These are phyloP conservation scores for Stenodema calcarata DNA, from an alignment of 2,888 invertebrate genomes.

Conservation along the genomic window DNA sequence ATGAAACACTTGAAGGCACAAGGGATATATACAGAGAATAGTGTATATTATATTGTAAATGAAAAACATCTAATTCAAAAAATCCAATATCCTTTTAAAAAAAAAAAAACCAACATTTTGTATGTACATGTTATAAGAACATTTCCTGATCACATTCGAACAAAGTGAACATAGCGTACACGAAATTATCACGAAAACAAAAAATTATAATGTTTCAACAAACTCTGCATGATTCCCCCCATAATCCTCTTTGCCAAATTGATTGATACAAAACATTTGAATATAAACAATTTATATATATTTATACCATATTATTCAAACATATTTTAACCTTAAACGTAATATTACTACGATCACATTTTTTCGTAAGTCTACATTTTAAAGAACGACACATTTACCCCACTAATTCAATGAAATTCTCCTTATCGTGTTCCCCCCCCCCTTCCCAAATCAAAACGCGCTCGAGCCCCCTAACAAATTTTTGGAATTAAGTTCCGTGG, in stretches of 20 bases:
- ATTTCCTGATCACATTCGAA: slow-evolving; percentile 17
- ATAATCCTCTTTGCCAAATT: not conserved
- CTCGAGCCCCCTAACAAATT: not conserved
- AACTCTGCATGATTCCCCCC: not conserved
- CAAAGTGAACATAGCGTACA: not conserved
- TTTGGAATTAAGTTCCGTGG: not conserved
- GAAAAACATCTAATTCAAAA: not conserved
- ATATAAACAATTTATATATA: slow-evolving; percentile 15
- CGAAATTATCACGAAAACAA: slow-evolving; percentile 25
- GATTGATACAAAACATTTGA: not conserved
- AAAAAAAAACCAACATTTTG: not conserved
- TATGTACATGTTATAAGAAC: slow-evolving; percentile 20
- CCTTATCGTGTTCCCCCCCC: not conserved
- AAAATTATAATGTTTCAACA: not conserved
- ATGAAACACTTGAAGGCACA: slow-evolving; percentile 19
- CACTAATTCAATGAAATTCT: not conserved
- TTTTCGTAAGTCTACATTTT: slow-evolving; percentile 48
- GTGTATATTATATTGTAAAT: not conserved
- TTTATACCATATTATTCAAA: not conserved
- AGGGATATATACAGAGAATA: slow-evolving; percentile 1
- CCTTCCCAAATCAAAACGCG: not conserved
- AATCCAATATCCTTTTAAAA: not conserved
- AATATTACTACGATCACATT: slow-evolving; percentile 47
- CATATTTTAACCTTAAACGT: slow-evolving; percentile 16
- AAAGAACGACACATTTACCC: slow-evolving; percentile 20